A percentile compares a stretch with the other conserved stretches of the same genome.
Evolutionary conservation across 2,888 invertebrate species (phyloP).

Genomic region (Hypomecis atomaria): DNA sequence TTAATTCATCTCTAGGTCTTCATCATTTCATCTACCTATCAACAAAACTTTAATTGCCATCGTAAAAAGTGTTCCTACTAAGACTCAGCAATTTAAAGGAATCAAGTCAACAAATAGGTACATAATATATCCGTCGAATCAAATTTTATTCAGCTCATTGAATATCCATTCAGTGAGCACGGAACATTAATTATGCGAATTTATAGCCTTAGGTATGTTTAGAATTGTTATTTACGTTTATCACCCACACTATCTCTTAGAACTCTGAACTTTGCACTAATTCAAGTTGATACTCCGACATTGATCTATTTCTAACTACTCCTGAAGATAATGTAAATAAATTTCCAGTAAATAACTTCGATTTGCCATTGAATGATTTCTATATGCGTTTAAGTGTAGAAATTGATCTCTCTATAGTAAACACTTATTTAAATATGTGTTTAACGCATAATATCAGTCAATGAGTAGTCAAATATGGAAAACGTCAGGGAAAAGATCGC

Average conservation of each 20-base stretch:
- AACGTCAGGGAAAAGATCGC: too few relatives aligned
- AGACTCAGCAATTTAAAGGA: constrained; percentile 1
- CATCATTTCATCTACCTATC: too few relatives aligned
- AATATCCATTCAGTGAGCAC: constrained; percentile 16
- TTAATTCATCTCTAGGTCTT: too few relatives aligned
- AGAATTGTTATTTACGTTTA: constrained; percentile 47
- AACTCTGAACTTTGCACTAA: constrained; percentile 53
- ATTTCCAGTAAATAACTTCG: constrained; percentile 29
- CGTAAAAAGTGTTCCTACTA: too few relatives aligned
- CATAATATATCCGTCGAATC: constrained; percentile 1
- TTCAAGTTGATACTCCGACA: constrained; percentile 40
- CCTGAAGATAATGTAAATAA: constrained; percentile 15
- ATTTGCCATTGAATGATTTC: constrained; percentile 28
- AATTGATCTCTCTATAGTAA: background rate
- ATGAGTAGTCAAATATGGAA: too few relatives aligned
- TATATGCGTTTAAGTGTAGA: background rate
- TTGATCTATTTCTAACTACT: constrained; percentile 32
- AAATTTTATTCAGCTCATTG: constrained; percentile 22
- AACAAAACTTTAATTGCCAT: too few relatives aligned
- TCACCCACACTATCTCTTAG: constrained; percentile 48
- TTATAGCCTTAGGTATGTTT: constrained; percentile 43
- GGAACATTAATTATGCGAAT: constrained; percentile 30
- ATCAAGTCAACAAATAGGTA: constrained; percentile 2
- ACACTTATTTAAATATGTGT: too few relatives aligned
- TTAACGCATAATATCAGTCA: too few relatives aligned